Evolutionary conservation across 1,140 invertebrate genomes (phyloP).

Genomic region (Drosophila setifemur): DNA sequence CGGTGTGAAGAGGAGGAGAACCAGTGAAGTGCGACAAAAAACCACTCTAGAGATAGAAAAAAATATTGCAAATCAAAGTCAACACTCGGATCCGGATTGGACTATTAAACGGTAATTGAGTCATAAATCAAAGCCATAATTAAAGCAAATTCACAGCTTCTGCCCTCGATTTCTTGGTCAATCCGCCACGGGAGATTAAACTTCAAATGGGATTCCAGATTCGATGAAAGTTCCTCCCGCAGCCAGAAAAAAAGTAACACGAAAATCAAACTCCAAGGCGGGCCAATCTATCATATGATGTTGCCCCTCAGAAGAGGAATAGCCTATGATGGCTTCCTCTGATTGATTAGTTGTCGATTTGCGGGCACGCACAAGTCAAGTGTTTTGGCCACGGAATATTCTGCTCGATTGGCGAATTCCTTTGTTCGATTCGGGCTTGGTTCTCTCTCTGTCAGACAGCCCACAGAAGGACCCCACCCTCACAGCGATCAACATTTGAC

Average conservation of each 20-base stretch:
- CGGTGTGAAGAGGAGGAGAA: conserved; percentile 18
- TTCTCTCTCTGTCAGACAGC: conserved; percentile 32
- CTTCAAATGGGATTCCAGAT: conserved; percentile 31
- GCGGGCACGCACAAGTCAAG: conserved; percentile 56
- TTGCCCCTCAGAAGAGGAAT: background rate
- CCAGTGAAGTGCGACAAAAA: conserved; percentile 36
- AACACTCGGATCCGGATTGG: conserved; percentile 39
- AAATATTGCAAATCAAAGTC: conserved; percentile 23
- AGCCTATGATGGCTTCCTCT: conserved; percentile 12
- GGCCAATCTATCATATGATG: conserved; percentile 38
- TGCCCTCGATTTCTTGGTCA: conserved; percentile 4
- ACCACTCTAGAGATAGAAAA: conserved; percentile 14
- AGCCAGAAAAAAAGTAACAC: background rate
- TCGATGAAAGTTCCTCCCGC: background rate
- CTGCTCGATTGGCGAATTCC: conserved; percentile 29
- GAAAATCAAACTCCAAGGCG: conserved; percentile 23
- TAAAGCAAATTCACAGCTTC: conserved; percentile 22
- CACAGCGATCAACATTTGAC: conserved; percentile 36
- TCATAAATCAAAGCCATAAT: conserved; percentile 60
- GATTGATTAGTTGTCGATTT: conserved; percentile 65
- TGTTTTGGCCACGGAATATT: conserved; percentile 38
- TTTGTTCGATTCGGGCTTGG: conserved; percentile 24
- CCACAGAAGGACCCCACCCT: background rate
- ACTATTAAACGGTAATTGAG: conserved; percentile 67
- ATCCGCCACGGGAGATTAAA: conserved; percentile 46